Evolutionary conservation across 2,888 invertebrate genomes (phyloP).

Genomic region (Drosophila putrida): DNA sequence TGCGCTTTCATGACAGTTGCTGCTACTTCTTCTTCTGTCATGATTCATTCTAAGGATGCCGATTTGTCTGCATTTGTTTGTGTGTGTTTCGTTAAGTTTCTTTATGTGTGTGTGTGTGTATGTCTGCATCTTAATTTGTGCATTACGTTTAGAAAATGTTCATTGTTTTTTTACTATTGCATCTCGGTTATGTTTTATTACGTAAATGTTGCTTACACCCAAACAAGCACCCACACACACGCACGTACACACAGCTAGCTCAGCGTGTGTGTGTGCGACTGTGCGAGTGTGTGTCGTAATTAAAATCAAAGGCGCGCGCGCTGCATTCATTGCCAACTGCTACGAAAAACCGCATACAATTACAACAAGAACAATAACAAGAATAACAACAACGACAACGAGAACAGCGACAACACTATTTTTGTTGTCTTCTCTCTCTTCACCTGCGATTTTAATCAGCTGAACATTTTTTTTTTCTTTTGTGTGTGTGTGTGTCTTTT

Average conservation of each 20-base stretch:
- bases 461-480: conserved; percentile 44
- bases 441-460: conserved; percentile 76
- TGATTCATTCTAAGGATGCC: conserved; percentile 56
- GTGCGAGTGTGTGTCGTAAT: conserved; percentile 65
- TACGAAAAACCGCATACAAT: conserved; percentile 51
- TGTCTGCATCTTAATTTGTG: conserved; percentile 14
- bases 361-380: conserved; percentile 30
- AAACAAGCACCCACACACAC: conserved; percentile 14
- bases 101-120: conserved; percentile 6
- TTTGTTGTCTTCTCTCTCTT: conserved; percentile 58
- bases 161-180: conserved; percentile 31
- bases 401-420: conserved; percentile 23
- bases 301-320: conserved; percentile 71
- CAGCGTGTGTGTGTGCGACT: neutral
- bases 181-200: conserved; percentile 59
- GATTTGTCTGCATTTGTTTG: conserved; percentile 13
- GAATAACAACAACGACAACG: conserved; percentile 16
- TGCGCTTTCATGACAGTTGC: neutral
- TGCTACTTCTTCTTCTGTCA: conserved; percentile 7
- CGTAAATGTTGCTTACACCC: conserved; percentile 50
- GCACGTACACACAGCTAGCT: conserved; percentile 4
- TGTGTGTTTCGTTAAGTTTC: conserved; percentile 1
- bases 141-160: conserved; percentile 7
- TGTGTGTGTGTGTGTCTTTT: conserved; percentile 20
- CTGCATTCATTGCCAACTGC: conserved; percentile 73